A percentile compares a stretch with the other conserved stretches of the same genome.
phyloP scores from a whole-genome alignment of 2,113 vertebrate species.

The Calidris pygmaea region DNA sequence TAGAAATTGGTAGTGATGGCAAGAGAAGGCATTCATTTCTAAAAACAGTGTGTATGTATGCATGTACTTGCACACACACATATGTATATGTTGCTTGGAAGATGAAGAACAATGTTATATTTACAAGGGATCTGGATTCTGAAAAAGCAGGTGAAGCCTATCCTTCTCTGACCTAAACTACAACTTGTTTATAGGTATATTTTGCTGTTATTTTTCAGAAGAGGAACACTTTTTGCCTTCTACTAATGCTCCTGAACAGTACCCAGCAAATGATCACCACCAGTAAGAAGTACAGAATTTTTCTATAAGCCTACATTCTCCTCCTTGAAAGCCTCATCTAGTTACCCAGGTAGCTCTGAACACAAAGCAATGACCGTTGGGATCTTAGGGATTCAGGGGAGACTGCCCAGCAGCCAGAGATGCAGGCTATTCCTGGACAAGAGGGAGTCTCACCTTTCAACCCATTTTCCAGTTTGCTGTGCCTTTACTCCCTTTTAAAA shows the following conservation, averaged over 20 bases:
- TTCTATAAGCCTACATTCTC: not conserved
- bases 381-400: not conserved
- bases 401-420: not conserved
- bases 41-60: not conserved
- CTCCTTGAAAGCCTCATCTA: not conserved
- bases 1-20: not conserved
- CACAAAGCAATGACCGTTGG: not conserved
- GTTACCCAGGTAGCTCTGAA: not conserved
- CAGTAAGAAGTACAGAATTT: not conserved
- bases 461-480: not conserved
- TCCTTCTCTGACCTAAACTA: not conserved
- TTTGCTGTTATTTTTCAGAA: not conserved
- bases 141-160: not conserved
- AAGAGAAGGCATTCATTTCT: not conserved
- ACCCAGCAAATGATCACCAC: not conserved
- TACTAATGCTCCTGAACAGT: not conserved
- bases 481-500: not conserved
- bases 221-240: not conserved
- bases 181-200: not conserved
- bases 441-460: not conserved
- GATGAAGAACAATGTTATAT: not conserved
- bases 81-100: not conserved
- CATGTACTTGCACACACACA: accelerated
- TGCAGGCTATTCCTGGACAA: not conserved
- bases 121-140: not conserved